These are phyloP conservation scores for Aricia artaxerxes DNA, from an alignment of 2,888 invertebrate species.

Conservation along the genomic window DNA sequence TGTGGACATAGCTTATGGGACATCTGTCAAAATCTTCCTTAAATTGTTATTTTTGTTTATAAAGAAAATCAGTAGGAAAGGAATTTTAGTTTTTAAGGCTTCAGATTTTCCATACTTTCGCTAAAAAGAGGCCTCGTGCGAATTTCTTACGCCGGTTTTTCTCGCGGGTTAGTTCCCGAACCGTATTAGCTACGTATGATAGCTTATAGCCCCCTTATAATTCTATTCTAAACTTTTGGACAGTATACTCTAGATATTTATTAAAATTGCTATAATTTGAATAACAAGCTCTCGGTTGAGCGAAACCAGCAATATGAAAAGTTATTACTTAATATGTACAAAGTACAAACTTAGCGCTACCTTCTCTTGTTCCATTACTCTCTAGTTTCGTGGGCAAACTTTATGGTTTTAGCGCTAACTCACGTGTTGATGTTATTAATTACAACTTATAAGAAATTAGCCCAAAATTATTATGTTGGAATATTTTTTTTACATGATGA, in stretches of 20 bases:
- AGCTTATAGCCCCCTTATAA: background rate
- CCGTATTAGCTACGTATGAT: too few species aligned
- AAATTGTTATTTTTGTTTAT: too few species aligned
- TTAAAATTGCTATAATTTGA: constrained; percentile 33
- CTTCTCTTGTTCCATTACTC: constrained; percentile 5
- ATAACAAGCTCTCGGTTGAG: constrained; percentile 37
- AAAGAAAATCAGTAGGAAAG: too few species aligned
- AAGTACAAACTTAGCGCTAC: constrained; percentile 38
- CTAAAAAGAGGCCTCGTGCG: too few species aligned
- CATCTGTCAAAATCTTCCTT: too few species aligned
- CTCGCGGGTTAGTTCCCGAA: too few species aligned
- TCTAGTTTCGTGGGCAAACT: background rate
- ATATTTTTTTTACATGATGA: too few species aligned
- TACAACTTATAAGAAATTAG: background rate
- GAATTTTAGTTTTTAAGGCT: too few species aligned
- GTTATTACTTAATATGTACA: constrained; percentile 41
- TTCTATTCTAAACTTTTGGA: constrained; percentile 10
- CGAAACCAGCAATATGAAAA: constrained; percentile 37
- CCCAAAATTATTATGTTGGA: background rate
- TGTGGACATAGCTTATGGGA: too few species aligned
- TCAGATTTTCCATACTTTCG: too few species aligned
- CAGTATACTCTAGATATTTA: constrained; percentile 29
- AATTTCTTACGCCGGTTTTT: too few species aligned
- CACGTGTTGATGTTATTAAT: background rate
- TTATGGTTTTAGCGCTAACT: background rate